A percentile compares a stretch with the other conserved stretches of the same genome.
Evolutionary conservation across 2,888 invertebrate species (phyloP).

Genomic region (Dasypolia templi): DNA sequence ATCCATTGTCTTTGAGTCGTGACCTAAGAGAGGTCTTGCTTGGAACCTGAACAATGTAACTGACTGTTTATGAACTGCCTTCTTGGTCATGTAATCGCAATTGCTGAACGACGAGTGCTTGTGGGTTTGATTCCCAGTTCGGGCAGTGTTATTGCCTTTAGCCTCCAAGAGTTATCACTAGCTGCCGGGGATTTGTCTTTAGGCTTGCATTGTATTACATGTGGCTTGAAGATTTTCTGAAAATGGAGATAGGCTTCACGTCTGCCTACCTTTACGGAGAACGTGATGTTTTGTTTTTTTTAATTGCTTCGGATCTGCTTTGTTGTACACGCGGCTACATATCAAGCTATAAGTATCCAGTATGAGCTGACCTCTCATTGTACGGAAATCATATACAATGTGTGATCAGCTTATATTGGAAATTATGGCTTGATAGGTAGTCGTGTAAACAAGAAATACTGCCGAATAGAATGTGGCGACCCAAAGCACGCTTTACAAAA

Average conservation of each 20-base stretch:
- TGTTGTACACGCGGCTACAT: too few relatives aligned
- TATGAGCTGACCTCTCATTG: too few relatives aligned
- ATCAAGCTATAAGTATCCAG: too few relatives aligned
- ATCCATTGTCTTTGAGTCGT: slow-evolving; percentile 45
- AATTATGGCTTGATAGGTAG: too few relatives aligned
- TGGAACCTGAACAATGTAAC: slow-evolving; percentile 17
- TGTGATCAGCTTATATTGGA: too few relatives aligned
- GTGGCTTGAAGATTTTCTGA: background rate
- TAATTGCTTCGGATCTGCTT: too few relatives aligned
- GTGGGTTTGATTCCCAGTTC: background rate
- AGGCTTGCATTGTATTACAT: background rate
- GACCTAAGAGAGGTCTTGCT: slow-evolving; percentile 9
- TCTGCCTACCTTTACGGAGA: background rate
- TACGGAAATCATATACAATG: too few relatives aligned
- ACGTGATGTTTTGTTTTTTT: background rate
- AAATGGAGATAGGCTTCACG: background rate
- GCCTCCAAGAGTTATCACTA: background rate
- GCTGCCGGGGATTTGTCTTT: background rate
- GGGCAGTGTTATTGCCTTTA: background rate
- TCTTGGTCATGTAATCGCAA: background rate
- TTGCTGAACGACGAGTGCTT: background rate
- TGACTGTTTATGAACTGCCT: background rate
- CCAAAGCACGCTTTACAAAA: background rate
- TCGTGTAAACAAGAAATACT: background rate
- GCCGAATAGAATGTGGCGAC: background rate